phyloP scores from a whole-genome alignment of 2,113 vertebrate genomes.

The Etheostoma cragini region DNA sequence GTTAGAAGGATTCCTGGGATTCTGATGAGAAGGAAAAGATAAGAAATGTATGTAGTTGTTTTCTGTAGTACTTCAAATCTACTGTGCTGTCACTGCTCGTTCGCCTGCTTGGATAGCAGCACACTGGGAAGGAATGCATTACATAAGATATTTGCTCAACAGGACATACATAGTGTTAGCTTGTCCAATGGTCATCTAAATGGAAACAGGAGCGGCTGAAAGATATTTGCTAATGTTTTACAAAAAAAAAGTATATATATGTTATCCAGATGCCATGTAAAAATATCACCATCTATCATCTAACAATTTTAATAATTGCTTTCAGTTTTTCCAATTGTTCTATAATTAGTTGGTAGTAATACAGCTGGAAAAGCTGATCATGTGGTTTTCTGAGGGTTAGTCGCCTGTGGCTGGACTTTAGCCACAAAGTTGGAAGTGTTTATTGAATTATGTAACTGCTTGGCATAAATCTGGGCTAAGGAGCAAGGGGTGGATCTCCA shows the following conservation, averaged over 20 bases:
- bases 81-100: constrained; percentile 49
- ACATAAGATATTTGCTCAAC: constrained; percentile 59
- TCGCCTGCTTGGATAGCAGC: constrained; percentile 22
- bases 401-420: constrained; percentile 54
- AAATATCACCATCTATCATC: constrained; percentile 15
- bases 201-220: not conserved
- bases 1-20: constrained; percentile 65
- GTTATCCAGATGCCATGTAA: constrained; percentile 9
- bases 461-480: constrained; percentile 65
- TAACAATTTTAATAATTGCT: constrained; percentile 17
- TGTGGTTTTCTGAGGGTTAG: constrained; percentile 44
- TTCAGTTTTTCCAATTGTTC: constrained; percentile 16
- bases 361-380: constrained; percentile 47
- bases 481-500: constrained; percentile 63
- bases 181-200: constrained; percentile 31
- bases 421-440: constrained; percentile 74
- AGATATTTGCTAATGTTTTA: not conserved
- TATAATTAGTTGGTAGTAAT: constrained; percentile 51
- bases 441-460: constrained; percentile 80
- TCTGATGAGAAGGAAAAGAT: constrained; percentile 17
- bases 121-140: constrained; percentile 61
- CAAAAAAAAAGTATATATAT: constrained; percentile 3
- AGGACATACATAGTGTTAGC: constrained; percentile 28
- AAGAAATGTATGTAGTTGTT: constrained; percentile 21
- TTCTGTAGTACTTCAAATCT: constrained; percentile 29